Evolutionary conservation across 2,797 vertebrate genomes (phyloP), one percentile per base, ranked within the genome.

Genomic region (Parauchenoglanis punctatus): DNA sequence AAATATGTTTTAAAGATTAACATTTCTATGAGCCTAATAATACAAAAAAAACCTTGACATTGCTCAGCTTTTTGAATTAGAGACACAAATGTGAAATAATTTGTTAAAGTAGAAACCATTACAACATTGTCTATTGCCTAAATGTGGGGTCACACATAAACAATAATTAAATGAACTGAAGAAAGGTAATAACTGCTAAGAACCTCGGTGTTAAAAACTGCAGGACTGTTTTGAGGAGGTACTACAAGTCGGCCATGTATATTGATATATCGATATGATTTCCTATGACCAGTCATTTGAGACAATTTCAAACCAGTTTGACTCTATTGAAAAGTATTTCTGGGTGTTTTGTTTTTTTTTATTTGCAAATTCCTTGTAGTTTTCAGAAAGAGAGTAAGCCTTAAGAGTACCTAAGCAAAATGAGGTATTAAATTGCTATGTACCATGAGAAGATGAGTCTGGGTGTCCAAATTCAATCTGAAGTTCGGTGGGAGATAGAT

Each of bases 401-500:
- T 67, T 83, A 67, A 81, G 85, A 58, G 77, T 56, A 10, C 15
- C 54, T 70, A 54, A 75, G 68, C 8, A 20, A 82, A 83, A 61
- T 49, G 15, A 73, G 58, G n/a, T 75, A 82, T 81, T n/a, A 87
- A 87, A 67, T 83, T 67, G 63, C 44, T 52, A 83, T 77, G 59
- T 78, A n/a, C 59, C 44, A 67, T 78, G 73, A 85, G 73, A 77
- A 70, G 73, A 76, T 63, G 67, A 73, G 67, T 31, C 68, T 78
- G 35, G 58, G 52, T 83, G 54, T 76, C 68, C 61, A 85, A 86
- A 86, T 86, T 82, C 52, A 78, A 83, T 83, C 72, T 77, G 61
- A 68, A 23, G 40, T 88, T 88, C 61, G 12, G 85, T 67, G 44
- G 84, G 85, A 70, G 81, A 86, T 63, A 78, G 23, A 83, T 86